A percentile compares a stretch with the other conserved stretches of the same genome.
These are phyloP conservation scores for Drosophila parabipectinata DNA, from an alignment of 1,140 invertebrate species.

Conservation along the genomic window DNA sequence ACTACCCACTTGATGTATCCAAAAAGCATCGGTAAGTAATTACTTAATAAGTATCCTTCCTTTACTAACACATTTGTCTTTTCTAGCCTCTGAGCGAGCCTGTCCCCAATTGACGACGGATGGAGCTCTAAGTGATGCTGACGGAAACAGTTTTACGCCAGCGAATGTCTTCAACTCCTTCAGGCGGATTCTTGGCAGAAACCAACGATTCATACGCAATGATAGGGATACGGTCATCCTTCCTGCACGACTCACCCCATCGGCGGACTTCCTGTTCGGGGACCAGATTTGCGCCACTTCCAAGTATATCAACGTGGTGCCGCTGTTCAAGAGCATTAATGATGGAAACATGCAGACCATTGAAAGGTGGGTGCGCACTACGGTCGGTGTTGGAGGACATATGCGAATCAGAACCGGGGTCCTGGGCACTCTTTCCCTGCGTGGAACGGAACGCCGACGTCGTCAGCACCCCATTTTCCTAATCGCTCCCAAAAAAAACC, in stretches of 20 bases:
- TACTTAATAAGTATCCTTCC: background rate
- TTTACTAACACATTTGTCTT: background rate
- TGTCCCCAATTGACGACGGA: constrained; percentile 28
- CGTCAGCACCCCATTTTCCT: constrained; percentile 9
- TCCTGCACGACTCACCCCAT: constrained; percentile 49
- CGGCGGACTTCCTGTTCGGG: constrained; percentile 37
- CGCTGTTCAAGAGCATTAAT: constrained; percentile 84
- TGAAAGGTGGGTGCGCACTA: constrained; percentile 56
- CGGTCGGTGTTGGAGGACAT: background rate
- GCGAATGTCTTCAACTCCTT: constrained; percentile 31
- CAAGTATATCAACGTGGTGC: constrained; percentile 84
- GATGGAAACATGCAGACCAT: constrained; percentile 84
- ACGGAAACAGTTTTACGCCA: constrained; percentile 28
- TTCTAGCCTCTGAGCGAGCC: constrained; percentile 16
- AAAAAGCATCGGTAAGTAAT: constrained; percentile 43
- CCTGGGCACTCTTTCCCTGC: constrained; percentile 12
- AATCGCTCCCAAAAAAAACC: constrained; percentile 19
- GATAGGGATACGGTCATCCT: constrained; percentile 25
- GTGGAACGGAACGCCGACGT: background rate
- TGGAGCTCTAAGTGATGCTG: constrained; percentile 19
- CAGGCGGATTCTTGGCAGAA: constrained; percentile 23
- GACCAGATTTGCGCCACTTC: constrained; percentile 68
- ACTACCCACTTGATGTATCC: constrained; percentile 28
- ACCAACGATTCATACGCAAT: constrained; percentile 35
- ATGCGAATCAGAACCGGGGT: constrained; percentile 42